Evolutionary conservation across 2,113 vertebrate species (phyloP).

Genomic region (Ahaetulla prasina): DNA sequence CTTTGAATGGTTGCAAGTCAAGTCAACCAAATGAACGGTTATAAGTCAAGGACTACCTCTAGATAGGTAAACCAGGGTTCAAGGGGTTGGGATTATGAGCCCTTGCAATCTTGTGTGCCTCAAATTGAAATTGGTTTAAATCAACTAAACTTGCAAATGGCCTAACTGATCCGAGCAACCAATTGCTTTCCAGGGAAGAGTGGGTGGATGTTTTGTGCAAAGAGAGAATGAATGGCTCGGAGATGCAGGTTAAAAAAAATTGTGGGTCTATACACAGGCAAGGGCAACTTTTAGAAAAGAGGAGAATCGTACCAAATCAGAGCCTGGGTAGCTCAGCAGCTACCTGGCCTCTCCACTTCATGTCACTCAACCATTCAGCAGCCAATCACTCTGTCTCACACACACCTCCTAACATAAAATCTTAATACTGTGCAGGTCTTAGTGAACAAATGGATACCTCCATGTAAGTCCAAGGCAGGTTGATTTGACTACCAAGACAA

Average conservation of each 20-base stretch:
- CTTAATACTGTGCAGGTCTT: conserved; percentile 27
- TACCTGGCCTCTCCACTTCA: not conserved
- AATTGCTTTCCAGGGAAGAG: not conserved
- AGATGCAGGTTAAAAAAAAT: not conserved
- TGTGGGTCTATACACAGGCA: not conserved
- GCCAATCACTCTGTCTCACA: not conserved
- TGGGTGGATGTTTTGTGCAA: not conserved
- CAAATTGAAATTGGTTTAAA: not conserved
- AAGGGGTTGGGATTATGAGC: not conserved
- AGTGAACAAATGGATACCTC: not conserved
- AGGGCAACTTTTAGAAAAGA: not conserved
- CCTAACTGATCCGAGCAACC: not conserved
- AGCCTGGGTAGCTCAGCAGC: not conserved
- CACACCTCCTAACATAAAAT: not conserved
- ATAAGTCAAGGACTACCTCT: not conserved
- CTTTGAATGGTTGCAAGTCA: not conserved
- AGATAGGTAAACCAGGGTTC: not conserved
- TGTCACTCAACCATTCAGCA: not conserved
- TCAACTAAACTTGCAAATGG: not conserved
- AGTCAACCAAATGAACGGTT: not conserved
- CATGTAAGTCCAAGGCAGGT: not conserved
- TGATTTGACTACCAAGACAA: not conserved
- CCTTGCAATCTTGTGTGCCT: not conserved
- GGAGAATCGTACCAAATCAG: conserved; percentile 5
- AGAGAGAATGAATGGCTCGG: not conserved